These are phyloP conservation scores for Tinea trinotella DNA, from an alignment of 2,888 invertebrate genomes.

Conservation along the genomic window DNA sequence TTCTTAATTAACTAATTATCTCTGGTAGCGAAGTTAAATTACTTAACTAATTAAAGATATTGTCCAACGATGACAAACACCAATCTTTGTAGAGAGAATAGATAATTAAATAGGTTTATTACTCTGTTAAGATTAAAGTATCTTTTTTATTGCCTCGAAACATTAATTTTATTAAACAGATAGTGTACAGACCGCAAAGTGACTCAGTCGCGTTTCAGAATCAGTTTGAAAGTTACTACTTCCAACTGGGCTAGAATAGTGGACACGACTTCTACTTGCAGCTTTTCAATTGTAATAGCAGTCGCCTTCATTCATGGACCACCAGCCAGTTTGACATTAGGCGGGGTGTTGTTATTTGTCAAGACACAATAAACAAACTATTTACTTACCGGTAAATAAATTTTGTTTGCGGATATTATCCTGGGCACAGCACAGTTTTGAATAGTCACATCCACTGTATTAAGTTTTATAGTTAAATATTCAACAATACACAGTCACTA, in stretches of 20 bases:
- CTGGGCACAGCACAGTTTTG: not conserved
- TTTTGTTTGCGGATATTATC: not conserved
- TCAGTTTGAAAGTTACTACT: no score
- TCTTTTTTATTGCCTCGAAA: not conserved
- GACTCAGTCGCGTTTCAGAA: no score
- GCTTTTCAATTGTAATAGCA: no score
- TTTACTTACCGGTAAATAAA: not conserved
- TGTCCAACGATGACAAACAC: not conserved
- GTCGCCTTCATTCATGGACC: no score
- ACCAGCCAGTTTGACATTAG: no score
- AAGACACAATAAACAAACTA: not conserved
- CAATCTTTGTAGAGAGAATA: not conserved
- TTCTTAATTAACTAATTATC: constrained; percentile 15
- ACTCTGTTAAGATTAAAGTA: not conserved
- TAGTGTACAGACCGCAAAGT: no score
- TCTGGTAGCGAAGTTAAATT: constrained; percentile 1
- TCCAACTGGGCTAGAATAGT: no score
- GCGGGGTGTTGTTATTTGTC: no score
- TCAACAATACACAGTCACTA: not conserved
- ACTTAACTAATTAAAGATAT: constrained; percentile 14
- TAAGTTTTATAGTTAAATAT: not conserved
- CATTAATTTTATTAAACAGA: no score
- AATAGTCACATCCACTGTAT: not conserved
- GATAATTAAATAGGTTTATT: not conserved
- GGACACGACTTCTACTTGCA: no score